These are phyloP conservation scores for Thalassaphorura encarpata DNA, from an alignment of 1,140 invertebrate genomes.

Conservation along the genomic window DNA sequence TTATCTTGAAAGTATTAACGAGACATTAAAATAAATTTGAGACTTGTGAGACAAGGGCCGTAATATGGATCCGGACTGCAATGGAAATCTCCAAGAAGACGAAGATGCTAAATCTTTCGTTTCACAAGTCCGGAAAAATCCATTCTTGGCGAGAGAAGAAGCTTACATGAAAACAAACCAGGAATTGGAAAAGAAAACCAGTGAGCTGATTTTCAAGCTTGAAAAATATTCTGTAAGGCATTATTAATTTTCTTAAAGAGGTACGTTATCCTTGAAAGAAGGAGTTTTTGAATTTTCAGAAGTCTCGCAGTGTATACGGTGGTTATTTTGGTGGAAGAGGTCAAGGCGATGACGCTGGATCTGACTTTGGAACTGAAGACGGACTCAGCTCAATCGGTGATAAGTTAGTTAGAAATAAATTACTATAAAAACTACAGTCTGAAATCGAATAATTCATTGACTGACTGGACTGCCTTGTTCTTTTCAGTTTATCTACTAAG, in stretches of 20 bases:
- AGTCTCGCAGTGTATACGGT: not conserved
- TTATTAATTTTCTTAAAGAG: not conserved
- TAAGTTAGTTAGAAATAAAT: too few relatives aligned
- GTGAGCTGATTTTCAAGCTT: conserved; percentile 24
- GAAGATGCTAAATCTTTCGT: conserved; percentile 3
- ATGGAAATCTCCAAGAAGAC: not conserved
- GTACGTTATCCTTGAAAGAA: not conserved
- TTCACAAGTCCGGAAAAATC: conserved; percentile 3
- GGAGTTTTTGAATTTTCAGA: not conserved
- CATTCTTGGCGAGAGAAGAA: conserved; percentile 19
- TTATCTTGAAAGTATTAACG: too few relatives aligned
- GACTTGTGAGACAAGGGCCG: too few relatives aligned
- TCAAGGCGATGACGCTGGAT: not conserved
- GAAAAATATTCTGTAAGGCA: conserved; percentile 19
- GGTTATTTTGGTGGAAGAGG: not conserved
- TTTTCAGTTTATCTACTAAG: too few relatives aligned
- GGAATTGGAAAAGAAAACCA: conserved; percentile 24
- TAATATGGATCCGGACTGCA: not conserved
- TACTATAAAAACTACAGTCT: too few relatives aligned
- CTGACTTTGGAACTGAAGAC: not conserved
- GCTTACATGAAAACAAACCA: conserved; percentile 19
- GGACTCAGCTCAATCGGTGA: not conserved
- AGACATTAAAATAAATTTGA: too few relatives aligned
- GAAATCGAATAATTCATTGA: too few relatives aligned
- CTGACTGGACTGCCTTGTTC: too few relatives aligned